Evolutionary conservation across 1,140 invertebrate species (phyloP).

Genomic region (Psilanteris sp.): DNA sequence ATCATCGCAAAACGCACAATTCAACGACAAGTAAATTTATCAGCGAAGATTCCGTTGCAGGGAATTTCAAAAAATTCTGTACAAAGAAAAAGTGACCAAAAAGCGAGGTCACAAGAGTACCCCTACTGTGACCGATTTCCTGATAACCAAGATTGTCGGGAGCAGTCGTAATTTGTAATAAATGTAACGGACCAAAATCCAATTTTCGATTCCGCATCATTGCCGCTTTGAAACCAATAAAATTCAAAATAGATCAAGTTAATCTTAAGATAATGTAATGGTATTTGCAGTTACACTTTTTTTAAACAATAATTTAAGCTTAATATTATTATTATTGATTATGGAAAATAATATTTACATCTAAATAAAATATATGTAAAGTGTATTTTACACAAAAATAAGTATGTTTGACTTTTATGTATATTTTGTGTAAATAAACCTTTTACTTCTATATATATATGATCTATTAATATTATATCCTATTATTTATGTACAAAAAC

Average conservation of each 20-base stretch:
- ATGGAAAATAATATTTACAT: no score
- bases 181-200: conserved; percentile 49
- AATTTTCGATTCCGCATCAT: conserved; percentile 47
- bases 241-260: conserved; percentile 7
- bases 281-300: no score
- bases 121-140: conserved; percentile 45
- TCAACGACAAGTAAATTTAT: conserved; percentile 5
- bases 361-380: no score
- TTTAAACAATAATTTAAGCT: no score
- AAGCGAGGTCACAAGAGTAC: conserved; percentile 10
- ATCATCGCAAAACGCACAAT: neutral
- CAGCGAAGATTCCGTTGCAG: neutral
- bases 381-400: no score
- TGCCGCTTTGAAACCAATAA: conserved; percentile 4
- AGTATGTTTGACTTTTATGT: no score
- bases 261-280: neutral
- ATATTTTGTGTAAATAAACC: no score
- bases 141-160: conserved; percentile 33
- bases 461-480: no score
- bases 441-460: no score
- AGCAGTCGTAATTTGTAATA: conserved; percentile 37
- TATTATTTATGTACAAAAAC: no score
- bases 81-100: conserved; percentile 25
- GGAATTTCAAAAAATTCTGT: conserved; percentile 1
- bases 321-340: no score